A percentile compares a stretch with the other conserved stretches of the same genome.
Evolutionary conservation across 1,140 invertebrate genomes (phyloP).

Genomic region (Drosophila equinoxialis): DNA sequence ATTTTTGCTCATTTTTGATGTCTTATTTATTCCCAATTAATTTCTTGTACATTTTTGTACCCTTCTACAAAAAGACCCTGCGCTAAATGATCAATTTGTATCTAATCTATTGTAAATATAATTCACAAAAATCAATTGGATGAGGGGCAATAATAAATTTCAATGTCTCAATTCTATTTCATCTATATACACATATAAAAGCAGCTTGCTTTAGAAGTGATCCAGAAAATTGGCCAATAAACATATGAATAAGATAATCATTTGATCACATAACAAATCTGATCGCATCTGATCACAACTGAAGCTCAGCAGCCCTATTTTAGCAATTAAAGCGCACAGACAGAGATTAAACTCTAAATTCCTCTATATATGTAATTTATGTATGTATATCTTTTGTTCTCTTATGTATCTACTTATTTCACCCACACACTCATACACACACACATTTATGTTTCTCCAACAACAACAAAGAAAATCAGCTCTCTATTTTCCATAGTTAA

Average conservation of each 20-base stretch:
- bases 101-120: slow-evolving; percentile 11
- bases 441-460: neutral
- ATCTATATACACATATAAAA: slow-evolving; percentile 36
- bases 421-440: neutral
- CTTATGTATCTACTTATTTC: neutral
- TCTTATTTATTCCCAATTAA: slow-evolving; percentile 51
- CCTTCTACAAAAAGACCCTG: slow-evolving; percentile 25
- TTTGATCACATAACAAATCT: neutral
- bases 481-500: slow-evolving; percentile 74
- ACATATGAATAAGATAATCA: neutral
- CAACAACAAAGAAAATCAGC: slow-evolving; percentile 43
- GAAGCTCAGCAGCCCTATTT: slow-evolving; percentile 27
- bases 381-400: slow-evolving; percentile 21
- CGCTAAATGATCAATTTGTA: slow-evolving; percentile 38
- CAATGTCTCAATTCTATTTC: slow-evolving; percentile 56
- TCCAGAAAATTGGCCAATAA: slow-evolving; percentile 31
- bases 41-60: slow-evolving; percentile 15
- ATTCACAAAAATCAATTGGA: neutral
- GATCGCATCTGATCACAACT: slow-evolving; percentile 39
- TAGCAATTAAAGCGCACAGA: slow-evolving; percentile 52
- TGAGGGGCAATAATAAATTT: neutral
- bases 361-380: slow-evolving; percentile 33
- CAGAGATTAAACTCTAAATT: slow-evolving; percentile 21
- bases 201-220: slow-evolving; percentile 48
- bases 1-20: slow-evolving; percentile 14